Evolutionary conservation across 2,888 invertebrate species (phyloP).

Genomic region (Pachydiplax longipennis): DNA sequence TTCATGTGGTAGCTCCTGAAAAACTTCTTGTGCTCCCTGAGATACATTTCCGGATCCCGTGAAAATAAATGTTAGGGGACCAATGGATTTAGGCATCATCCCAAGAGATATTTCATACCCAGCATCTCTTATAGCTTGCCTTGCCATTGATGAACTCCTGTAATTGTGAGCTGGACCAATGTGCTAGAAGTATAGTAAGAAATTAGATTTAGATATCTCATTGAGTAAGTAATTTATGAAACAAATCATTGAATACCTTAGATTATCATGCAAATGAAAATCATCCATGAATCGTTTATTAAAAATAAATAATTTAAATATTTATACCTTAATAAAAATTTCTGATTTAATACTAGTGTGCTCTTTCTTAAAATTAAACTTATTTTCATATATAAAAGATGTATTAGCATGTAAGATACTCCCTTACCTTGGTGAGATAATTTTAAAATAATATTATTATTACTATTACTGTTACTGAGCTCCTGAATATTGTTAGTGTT

Average conservation of each 20-base stretch:
- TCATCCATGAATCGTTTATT: not conserved
- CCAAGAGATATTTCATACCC: slow-evolving; percentile 97
- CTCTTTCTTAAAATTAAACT: too few relatives aligned
- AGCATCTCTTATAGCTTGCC: slow-evolving; percentile 94
- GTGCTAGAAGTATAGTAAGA: slow-evolving; percentile 68
- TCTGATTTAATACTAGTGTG: too few relatives aligned
- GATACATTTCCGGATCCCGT: slow-evolving; percentile 98
- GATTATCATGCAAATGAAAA: not conserved
- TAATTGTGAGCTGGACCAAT: slow-evolving; percentile 99
- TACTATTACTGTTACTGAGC: too few relatives aligned
- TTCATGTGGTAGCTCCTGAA: slow-evolving; percentile 96
- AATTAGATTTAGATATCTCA: not conserved
- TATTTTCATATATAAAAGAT: too few relatives aligned
- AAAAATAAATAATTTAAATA: too few relatives aligned
- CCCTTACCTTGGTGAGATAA: too few relatives aligned
- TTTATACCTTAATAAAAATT: too few relatives aligned
- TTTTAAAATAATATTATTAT: too few relatives aligned
- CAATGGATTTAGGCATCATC: slow-evolving; percentile 97
- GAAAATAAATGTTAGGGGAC: slow-evolving; percentile 96
- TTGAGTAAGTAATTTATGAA: not conserved
- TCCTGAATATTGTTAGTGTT: too few relatives aligned
- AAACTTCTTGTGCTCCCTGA: slow-evolving; percentile 77
- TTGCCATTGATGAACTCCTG: slow-evolving; percentile 95
- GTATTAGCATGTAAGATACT: too few relatives aligned
- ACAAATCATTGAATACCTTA: not conserved